A percentile compares a stretch with the other conserved stretches of the same genome.
Evolutionary conservation across 2,113 vertebrate species (phyloP).

Genomic region (Elanus axillaris): DNA sequence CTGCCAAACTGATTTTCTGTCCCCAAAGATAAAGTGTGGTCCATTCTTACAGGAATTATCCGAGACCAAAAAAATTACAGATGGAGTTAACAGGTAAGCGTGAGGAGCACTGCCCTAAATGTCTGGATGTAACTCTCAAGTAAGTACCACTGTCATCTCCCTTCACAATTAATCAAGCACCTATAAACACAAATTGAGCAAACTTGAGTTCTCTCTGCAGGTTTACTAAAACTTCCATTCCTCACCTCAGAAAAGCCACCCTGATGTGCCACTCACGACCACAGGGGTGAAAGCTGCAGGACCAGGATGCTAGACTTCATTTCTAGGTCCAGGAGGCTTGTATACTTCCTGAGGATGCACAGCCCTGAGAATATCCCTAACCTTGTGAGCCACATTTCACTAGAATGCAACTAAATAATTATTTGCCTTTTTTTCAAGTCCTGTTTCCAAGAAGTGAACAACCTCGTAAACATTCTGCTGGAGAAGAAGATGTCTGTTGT

Average conservation of each 20-base stretch:
- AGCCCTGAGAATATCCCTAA: neutral
- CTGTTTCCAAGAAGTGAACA: neutral
- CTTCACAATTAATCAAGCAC: neutral
- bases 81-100: neutral
- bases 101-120: neutral
- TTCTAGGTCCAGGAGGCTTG: neutral
- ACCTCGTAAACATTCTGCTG: neutral
- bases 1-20: neutral
- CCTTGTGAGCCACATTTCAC: neutral
- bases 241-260: neutral
- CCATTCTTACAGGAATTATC: neutral
- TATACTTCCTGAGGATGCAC: neutral
- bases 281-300: neutral
- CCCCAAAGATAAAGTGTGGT: neutral
- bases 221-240: neutral
- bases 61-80: too few relatives aligned
- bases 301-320: neutral
- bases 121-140: neutral
- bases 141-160: neutral
- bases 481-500: neutral
- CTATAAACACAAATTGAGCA: neutral
- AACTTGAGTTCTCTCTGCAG: neutral
- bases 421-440: neutral
- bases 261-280: neutral
- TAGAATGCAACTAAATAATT: neutral